Conservation (phyloP, 2,797 vertebrate genomes). For the Esox lucius region DNA sequence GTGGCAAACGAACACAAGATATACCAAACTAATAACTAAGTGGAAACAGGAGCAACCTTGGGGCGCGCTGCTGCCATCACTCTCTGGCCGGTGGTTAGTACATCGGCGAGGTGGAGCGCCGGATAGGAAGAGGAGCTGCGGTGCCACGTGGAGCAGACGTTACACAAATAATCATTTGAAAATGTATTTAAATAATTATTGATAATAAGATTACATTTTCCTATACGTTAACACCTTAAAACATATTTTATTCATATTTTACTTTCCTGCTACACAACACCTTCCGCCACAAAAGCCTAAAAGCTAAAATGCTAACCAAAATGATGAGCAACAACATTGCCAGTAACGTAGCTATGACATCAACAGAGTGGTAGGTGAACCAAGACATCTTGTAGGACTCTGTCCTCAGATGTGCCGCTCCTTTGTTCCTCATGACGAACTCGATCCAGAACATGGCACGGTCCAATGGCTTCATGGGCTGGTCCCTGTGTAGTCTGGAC, state of each 20-base stretch:
- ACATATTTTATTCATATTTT: constrained; percentile 51
- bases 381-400: constrained; percentile 62
- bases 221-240: background rate
- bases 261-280: constrained; percentile 46
- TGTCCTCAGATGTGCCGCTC: constrained; percentile 54
- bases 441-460: constrained; percentile 69
- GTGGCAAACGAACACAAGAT: no score
- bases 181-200: no score
- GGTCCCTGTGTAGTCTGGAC: constrained; percentile 62
- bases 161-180: background rate
- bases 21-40: no score
- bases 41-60: no score
- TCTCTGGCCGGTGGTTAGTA: no score
- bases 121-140: constrained; percentile 71
- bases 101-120: no score
- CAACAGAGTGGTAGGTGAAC: constrained; percentile 56
- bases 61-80: no score
- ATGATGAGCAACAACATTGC: constrained; percentile 15
- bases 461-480: constrained; percentile 61
- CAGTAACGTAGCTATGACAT: constrained; percentile 52
- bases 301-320: background rate
- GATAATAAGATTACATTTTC: no score
- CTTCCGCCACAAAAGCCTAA: constrained; percentile 38
- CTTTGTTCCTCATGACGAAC: constrained; percentile 68
- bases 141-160: no score